These are phyloP conservation scores for Mobula hypostoma DNA, from an alignment of 2,113 vertebrate species.

Conservation along the genomic window DNA sequence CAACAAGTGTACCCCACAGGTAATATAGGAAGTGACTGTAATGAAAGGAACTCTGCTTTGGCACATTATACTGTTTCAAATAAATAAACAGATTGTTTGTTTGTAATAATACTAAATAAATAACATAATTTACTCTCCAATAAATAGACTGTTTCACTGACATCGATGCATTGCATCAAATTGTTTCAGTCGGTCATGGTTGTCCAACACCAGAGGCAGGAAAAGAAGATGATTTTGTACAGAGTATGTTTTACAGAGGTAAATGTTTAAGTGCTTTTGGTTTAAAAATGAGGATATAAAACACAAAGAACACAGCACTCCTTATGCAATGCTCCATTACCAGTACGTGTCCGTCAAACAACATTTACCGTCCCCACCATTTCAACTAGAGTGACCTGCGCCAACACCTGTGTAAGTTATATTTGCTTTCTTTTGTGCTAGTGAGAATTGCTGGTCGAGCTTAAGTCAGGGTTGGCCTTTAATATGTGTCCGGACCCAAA, in stretches of 20 bases:
- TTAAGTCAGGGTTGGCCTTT: not conserved
- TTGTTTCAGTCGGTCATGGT: conserved; percentile 30
- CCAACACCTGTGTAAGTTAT: not conserved
- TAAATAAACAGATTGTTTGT: conserved; percentile 37
- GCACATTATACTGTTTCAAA: conserved; percentile 34
- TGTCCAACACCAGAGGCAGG: conserved; percentile 29
- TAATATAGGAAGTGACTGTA: conserved; percentile 16
- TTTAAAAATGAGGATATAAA: conserved; percentile 28
- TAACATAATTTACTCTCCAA: conserved; percentile 38
- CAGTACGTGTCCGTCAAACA: not conserved
- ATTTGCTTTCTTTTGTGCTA: not conserved
- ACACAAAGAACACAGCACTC: not conserved
- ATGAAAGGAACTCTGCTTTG: conserved; percentile 34
- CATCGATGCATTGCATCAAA: conserved; percentile 32
- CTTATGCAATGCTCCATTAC: not conserved
- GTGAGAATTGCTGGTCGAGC: not conserved
- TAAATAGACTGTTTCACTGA: conserved; percentile 33
- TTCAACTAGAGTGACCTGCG: not conserved
- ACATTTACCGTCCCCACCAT: not conserved
- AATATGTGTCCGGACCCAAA: not conserved
- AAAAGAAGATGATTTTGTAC: conserved; percentile 32
- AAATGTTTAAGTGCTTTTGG: conserved; percentile 34
- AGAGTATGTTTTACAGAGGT: conserved; percentile 5
- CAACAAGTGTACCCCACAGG: conserved; percentile 21
- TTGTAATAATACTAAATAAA: conserved; percentile 38